A percentile compares a stretch with the other conserved stretches of the same genome.
phyloP scores from a whole-genome alignment of 2,113 vertebrate genomes.

The Sander vitreus region DNA sequence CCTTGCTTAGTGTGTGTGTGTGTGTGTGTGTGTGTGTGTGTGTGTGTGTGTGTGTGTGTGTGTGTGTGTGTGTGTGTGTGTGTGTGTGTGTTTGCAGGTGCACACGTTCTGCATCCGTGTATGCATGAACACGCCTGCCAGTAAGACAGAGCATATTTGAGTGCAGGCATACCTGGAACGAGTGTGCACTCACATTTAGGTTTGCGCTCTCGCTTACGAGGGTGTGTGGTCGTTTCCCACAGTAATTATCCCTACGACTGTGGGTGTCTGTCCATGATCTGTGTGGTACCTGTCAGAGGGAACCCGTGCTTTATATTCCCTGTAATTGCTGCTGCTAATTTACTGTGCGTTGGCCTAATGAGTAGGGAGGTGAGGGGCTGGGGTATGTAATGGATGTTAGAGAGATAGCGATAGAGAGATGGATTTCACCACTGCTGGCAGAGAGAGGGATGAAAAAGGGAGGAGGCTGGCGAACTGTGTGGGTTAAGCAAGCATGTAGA shows the following conservation, averaged over 20 bases:
- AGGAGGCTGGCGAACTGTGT: conserved; percentile 73
- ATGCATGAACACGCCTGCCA: conserved; percentile 30
- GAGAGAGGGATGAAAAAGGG: conserved; percentile 62
- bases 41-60: neutral
- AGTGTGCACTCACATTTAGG: conserved; percentile 60
- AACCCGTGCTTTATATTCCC: conserved; percentile 82
- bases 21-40: neutral
- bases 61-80: neutral
- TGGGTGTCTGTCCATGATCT: conserved; percentile 79
- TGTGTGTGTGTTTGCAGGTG: conserved; percentile 34
- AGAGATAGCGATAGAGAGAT: conserved; percentile 84
- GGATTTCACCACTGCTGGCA: conserved; percentile 79
- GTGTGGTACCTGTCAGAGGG: conserved; percentile 79
- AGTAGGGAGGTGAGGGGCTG: conserved; percentile 84
- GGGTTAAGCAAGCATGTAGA: conserved; percentile 78
- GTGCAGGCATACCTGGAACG: conserved; percentile 35
- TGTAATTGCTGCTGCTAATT: conserved; percentile 88
- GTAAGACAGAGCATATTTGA: conserved; percentile 59
- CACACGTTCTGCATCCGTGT: conserved; percentile 16
- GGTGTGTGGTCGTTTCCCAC: conserved; percentile 81
- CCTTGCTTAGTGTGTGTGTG: conserved; percentile 18
- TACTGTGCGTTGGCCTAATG: conserved; percentile 85
- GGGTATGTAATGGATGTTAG: conserved; percentile 87
- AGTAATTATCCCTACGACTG: conserved; percentile 78
- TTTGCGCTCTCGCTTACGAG: conserved; percentile 43